Conservation (phyloP, 1,140 invertebrate genomes). For the Halesus radiatus region DNA sequence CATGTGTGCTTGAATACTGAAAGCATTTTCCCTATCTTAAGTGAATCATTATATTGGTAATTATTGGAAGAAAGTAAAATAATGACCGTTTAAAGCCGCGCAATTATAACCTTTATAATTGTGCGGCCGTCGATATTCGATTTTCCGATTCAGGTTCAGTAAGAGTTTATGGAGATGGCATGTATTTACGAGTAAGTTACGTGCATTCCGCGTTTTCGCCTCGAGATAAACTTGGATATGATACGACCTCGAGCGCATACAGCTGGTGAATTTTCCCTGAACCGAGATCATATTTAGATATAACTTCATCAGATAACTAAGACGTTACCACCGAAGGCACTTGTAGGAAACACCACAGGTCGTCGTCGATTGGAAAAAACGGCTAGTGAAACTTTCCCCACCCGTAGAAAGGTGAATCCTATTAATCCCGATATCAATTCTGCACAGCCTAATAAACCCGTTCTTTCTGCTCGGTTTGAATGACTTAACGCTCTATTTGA, state of each 20-base stretch:
- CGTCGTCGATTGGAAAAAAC: constrained; percentile 16
- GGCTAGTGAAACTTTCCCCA: background rate
- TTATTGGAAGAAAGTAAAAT: no score
- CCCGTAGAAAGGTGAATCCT: background rate
- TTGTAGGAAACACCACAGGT: constrained; percentile 19
- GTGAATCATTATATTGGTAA: no score
- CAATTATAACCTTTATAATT: no score
- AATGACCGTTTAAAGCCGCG: no score
- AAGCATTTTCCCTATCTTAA: no score
- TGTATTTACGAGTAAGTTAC: constrained; percentile 25
- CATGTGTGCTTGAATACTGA: no score
- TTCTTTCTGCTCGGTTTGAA: background rate
- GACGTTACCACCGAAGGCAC: constrained; percentile 30
- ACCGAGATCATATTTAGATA: constrained; percentile 42
- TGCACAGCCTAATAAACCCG: background rate
- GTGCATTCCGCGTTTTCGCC: constrained; percentile 18
- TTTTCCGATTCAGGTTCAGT: background rate
- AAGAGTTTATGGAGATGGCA: constrained; percentile 8
- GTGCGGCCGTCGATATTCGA: no score
- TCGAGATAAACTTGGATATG: constrained; percentile 20
- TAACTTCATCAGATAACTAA: constrained; percentile 40
- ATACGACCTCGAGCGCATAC: constrained; percentile 18
- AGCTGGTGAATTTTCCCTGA: constrained; percentile 38
- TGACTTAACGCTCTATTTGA: background rate
- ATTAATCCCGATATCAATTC: background rate